These are phyloP conservation scores for Lutjanus argentimaculatus DNA, from an alignment of 2,797 vertebrate species.

Conservation along the genomic window DNA sequence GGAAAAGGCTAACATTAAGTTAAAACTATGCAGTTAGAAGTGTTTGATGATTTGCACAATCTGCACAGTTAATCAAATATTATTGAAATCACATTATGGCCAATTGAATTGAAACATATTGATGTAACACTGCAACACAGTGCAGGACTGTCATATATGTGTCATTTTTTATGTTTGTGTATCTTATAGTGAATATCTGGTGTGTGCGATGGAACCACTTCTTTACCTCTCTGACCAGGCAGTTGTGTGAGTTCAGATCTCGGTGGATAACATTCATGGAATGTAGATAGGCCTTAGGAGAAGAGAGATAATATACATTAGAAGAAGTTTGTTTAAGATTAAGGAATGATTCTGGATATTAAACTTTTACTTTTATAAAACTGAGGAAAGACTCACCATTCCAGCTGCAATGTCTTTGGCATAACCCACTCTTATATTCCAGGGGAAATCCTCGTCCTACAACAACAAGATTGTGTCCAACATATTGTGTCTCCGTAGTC, in stretches of 20 bases:
- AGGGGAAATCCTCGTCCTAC: conserved; percentile 92
- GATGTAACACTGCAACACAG: not conserved
- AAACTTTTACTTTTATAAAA: not conserved
- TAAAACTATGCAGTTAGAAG: not conserved
- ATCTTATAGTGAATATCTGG: not conserved
- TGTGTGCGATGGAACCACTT: conserved; percentile 3
- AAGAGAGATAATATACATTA: conserved; percentile 38
- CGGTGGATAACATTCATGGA: conserved; percentile 99
- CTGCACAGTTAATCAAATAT: no score
- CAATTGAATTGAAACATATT: no score
- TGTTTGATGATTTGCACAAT: conserved; percentile 2
- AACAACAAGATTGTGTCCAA: conserved; percentile 24
- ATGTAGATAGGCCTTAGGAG: conserved; percentile 94
- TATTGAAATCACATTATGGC: no score
- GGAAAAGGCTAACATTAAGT: not conserved
- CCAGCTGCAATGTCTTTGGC: conserved; percentile 96
- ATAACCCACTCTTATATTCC: conserved; percentile 93
- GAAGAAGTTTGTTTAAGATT: not conserved
- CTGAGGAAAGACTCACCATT: conserved; percentile 87
- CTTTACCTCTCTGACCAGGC: conserved; percentile 95
- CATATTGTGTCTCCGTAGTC: not conserved
- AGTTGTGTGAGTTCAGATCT: conserved; percentile 98
- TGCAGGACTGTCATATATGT: no score
- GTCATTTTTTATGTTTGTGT: not conserved
- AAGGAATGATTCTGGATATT: not conserved